Base-by-base conservation (phyloP, 2,888 invertebrate genomes). In the Monoplex corrugatus region DNA sequence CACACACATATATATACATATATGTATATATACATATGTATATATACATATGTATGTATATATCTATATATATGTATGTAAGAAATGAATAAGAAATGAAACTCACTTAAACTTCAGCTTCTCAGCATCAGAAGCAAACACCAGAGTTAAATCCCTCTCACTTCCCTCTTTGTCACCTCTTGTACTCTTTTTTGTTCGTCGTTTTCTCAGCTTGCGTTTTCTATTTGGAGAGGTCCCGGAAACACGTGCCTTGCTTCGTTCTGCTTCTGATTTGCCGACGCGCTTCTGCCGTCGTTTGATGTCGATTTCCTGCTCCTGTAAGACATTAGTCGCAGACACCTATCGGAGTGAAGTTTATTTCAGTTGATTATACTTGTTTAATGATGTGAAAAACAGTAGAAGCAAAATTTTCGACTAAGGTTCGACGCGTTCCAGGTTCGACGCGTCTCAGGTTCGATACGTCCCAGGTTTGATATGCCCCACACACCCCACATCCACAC, bases 101-200 rank as follows among this genome's bases (percentile, higher is more conserved):
- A 44, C 80, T 43, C 38, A 80, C 80, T 44, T 80, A n/a, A 80
- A 80, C 80, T 80, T 44, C 38, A 80, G 38, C 3, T 44, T 80
- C 23, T 40, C 44, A 28, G 43, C 80, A 28, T 80, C 80, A 1
- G 44, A 80, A 43, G 13, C 28, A 8, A 43, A 80, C 40, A 44
- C 2, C 1, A 28, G 1, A 1, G 78, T 78, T 3, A 35, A 13
- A 40, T 78, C 50, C 50, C 19, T 19, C 10, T 50, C 38, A 10
- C 23, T 43, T 28, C 28, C 80, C n/a, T 80, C 38, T 1, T 32
- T 32, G 10, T n/a, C 72, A 10, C 28, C 28, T 72, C 8, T n/a
- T n/a, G 80, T 28, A 0, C 13, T 23, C n/a, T 44, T 80, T 38
- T 44, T 44, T 6, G 28, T 80, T 3, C 43, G n/a, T 80, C 80